phyloP scores from a whole-genome alignment of 2,888 invertebrate species.

The Agrypnus murinus region DNA sequence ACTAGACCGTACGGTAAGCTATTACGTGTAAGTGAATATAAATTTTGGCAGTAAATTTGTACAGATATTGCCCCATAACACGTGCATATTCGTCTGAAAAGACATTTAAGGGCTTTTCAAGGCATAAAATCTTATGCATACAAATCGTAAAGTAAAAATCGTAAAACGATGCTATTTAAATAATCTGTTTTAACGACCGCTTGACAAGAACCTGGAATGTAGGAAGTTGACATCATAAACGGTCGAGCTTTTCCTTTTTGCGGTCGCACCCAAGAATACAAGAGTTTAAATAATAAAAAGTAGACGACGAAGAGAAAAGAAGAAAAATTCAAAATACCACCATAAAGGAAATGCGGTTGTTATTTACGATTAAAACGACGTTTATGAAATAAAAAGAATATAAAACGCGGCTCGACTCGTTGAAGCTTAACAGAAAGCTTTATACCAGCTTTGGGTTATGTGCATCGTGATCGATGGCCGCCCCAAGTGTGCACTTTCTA shows the following conservation, averaged over 20 bases:
- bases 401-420: neutral
- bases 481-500: slow-evolving; percentile 64
- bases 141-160: slow-evolving; percentile 46
- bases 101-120: slow-evolving; percentile 41
- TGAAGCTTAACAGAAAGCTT: slow-evolving; percentile 26
- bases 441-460: slow-evolving; percentile 49
- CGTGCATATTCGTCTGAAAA: slow-evolving; percentile 44
- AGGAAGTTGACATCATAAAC: slow-evolving; percentile 42
- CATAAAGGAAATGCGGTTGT: slow-evolving; percentile 8
- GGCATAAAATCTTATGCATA: slow-evolving; percentile 46
- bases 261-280: slow-evolving; percentile 1
- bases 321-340: neutral
- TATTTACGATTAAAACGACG: slow-evolving; percentile 4
- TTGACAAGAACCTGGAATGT: slow-evolving; percentile 41
- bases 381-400: neutral
- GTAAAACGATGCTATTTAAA: slow-evolving; percentile 44
- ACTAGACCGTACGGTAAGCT: slow-evolving; percentile 43
- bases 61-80: slow-evolving; percentile 54
- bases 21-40: slow-evolving; percentile 56
- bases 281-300: neutral
- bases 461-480: slow-evolving; percentile 61
- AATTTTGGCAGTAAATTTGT: slow-evolving; percentile 54
- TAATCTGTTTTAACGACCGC: slow-evolving; percentile 36
- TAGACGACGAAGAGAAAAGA: neutral
- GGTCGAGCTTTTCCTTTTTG: slow-evolving; percentile 3